A percentile compares a stretch with the other conserved stretches of the same genome.
These are phyloP conservation scores for Delichon dasypus DNA, from an alignment of 2,797 vertebrate species.

Conservation along the genomic window DNA sequence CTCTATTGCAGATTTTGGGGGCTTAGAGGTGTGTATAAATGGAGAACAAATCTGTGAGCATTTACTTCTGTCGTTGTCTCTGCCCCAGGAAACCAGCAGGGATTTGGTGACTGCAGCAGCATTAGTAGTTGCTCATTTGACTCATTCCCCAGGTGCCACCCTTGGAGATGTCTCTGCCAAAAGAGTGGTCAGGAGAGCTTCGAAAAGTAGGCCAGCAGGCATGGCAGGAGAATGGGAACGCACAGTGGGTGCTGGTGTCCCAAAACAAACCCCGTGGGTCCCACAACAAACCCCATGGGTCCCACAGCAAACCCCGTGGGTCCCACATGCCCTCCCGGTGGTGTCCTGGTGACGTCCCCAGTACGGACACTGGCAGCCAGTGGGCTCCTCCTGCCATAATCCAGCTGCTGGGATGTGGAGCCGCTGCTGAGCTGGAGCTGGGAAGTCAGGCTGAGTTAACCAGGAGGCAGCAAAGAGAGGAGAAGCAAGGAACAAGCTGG, in stretches of 20 bases:
- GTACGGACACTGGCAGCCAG: neutral
- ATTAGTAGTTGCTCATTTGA: neutral
- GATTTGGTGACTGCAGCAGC: neutral
- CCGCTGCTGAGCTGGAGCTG: neutral
- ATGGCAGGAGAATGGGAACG: neutral
- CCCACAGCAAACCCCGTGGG: neutral
- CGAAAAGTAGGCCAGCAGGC: neutral
- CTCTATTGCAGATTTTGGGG: neutral
- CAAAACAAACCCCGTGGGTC: neutral
- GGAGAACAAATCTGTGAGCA: neutral
- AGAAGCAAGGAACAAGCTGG: neutral
- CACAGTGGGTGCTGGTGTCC: neutral
- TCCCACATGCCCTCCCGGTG: neutral
- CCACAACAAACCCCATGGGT: too few relatives aligned
- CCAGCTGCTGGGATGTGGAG: neutral
- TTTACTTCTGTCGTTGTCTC: neutral
- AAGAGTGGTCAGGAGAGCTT: neutral
- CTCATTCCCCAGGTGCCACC: neutral
- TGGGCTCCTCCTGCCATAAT: neutral
- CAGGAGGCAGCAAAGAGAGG: neutral
- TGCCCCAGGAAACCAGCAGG: neutral
- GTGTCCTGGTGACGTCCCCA: neutral
- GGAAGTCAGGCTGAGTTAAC: neutral
- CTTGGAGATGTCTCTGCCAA: neutral
- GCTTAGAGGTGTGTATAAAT: neutral